Base-by-base conservation (phyloP, 2,888 invertebrate genomes). In the Zelleria hepariella region DNA sequence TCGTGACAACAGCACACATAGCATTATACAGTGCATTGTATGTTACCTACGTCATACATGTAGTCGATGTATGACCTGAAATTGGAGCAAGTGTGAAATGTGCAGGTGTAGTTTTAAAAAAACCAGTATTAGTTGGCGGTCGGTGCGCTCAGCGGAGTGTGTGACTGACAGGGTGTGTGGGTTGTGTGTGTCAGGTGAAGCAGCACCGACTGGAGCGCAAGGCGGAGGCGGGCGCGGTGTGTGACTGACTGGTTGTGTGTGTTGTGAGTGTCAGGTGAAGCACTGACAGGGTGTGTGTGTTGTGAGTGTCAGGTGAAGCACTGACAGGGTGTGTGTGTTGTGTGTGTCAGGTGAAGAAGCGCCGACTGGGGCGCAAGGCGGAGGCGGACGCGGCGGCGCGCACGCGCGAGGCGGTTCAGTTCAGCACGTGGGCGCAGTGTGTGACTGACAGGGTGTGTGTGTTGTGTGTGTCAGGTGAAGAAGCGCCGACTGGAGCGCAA, bases 181-280 rank as follows among this genome's bases (percentile, higher is more conserved):
- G n/a, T n/a, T n/a, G n/a, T n/a, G n/a, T n/a, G 51, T 1, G n/a
- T 2, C 67, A 91, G 91, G 95, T 97, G 47, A 98, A 99, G 83
- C 96, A 97, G 74, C 90, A 98, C 1, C 90, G 98, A 0, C 88
- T 94, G 67, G 97, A 98, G 82, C 90, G 97, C 63, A 98, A 98
- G 86, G 90, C 94, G 63, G 97, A 97, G n/a, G 78, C 91, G 96
- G 4, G 94, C 94, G 70, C 93, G 92, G 91, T 94, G 74, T 81
- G 96, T 96, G 73, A 94, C 95, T 63, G 87, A 86, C 73, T 76
- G 83, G 62, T 96, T 5, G 26, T 26, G 7, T 7, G 7, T 4
- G 26, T 26, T 5, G 26, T 26, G 7, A 5, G 48, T 5, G 21
- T 8, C 67, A 91, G 91, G 95, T 97, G 48, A 98, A 99, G 83